A percentile compares a stretch with the other conserved stretches of the same genome.
These are phyloP conservation scores for Aphrophora alni DNA, from an alignment of 2,888 invertebrate species.

Conservation along the genomic window DNA sequence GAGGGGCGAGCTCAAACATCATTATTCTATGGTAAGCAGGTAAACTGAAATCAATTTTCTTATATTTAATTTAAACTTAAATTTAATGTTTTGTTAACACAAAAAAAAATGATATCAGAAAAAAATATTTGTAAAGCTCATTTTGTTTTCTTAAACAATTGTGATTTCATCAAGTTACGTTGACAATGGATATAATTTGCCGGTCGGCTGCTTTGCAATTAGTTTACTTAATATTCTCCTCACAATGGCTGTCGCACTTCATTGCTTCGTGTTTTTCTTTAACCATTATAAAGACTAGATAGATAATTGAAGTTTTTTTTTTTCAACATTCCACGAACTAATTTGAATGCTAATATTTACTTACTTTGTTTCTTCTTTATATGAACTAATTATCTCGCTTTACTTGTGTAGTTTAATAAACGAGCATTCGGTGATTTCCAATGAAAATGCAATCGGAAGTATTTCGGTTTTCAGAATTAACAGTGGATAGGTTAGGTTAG, in stretches of 20 bases:
- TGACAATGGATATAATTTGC: constrained; percentile 6
- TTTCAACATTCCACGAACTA: background rate
- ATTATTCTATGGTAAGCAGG: background rate
- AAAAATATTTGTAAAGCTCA: background rate
- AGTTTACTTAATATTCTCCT: background rate
- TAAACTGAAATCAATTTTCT: background rate
- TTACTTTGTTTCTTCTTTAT: constrained; percentile 14
- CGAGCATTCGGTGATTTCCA: too few species aligned
- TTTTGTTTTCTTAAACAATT: constrained; percentile 3
- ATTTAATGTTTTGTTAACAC: background rate
- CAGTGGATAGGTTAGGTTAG: too few species aligned
- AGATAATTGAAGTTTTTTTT: background rate
- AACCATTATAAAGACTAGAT: background rate
- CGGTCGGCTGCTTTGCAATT: constrained; percentile 6
- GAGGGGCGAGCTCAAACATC: too few species aligned
- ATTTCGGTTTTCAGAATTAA: too few species aligned
- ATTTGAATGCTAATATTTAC: background rate
- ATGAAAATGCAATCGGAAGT: too few species aligned
- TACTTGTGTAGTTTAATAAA: too few species aligned
- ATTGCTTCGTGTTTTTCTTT: background rate
- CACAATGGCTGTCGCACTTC: background rate
- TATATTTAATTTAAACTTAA: background rate
- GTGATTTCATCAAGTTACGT: background rate
- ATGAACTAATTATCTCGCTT: background rate
- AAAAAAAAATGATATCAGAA: background rate